Evolutionary conservation across 1,140 invertebrate genomes (phyloP), one percentile per base, ranked within the genome.

Genomic region (Brachionus koreanus): DNA sequence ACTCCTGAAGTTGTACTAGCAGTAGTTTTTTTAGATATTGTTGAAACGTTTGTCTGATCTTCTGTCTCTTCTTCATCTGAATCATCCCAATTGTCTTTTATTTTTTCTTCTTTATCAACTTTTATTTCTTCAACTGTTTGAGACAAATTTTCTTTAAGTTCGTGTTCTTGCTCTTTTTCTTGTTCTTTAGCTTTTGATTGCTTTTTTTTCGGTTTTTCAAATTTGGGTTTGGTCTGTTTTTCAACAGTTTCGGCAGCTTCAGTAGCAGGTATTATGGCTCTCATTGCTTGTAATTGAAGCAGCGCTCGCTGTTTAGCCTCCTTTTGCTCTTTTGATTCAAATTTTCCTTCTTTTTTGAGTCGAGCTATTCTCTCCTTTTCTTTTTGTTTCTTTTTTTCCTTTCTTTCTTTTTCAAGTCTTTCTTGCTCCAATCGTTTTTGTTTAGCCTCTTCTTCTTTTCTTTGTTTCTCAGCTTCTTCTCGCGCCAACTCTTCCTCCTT

Each of bases 311-410:
- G 93, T 83, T 93, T 91, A 84, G 95, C 94, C 84, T 94, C 87
- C 84, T 89, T 90, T 86, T 98, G 95, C 88, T 96, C 96, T 0
- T 93, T 91, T 5, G 95, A 96, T 39, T 98, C 87, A 25, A 96
- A 89, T 90, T 96, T 98, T 1, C 97, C 96, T 90, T 98, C 95
- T 25, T 93, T 94, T 87, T 97, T 98, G 43, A 97, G 88, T 86
- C 94, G 91, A 86, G 96, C 94, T 88, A 94, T 95, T 82, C 93
- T 91, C 86, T 97, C 95, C 85, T 97, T 97, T 89, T 98, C 95
- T 86, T 96, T 96, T 85, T 94, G 91, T 86, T 98, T 98, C 86
- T 95, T 95, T 83, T 91, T 92, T 85, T 96, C 93, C 86, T 95
- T 96, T 76, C 91, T 91, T 84, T 90, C 87, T 83, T 88, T 88